These are phyloP conservation scores for Lycia hirtaria DNA, from an alignment of 2,888 invertebrate genomes.

Conservation along the genomic window DNA sequence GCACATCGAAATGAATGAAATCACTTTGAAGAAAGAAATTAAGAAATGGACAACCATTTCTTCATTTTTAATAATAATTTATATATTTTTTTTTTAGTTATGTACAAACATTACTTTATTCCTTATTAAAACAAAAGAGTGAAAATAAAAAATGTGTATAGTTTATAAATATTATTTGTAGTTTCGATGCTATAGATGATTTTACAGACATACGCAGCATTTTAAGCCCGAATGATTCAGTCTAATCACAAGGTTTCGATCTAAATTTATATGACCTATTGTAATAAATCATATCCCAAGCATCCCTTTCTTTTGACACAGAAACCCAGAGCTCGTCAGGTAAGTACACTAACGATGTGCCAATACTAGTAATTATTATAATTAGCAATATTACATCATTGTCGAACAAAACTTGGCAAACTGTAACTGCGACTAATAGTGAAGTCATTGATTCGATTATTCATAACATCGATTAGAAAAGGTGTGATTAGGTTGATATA, in stretches of 20 bases:
- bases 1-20: no score
- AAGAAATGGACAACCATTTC: no score
- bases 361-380: conserved; percentile 15
- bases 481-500: background rate
- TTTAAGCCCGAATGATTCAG: background rate
- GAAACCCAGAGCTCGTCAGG: conserved; percentile 1
- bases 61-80: no score
- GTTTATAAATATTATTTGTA: no score
- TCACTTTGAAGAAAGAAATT: no score
- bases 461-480: conserved; percentile 8
- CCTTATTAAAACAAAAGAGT: no score
- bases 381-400: conserved; percentile 17
- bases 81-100: no score
- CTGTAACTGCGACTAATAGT: conserved; percentile 21
- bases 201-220: background rate
- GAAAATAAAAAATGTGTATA: no score
- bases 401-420: conserved; percentile 23
- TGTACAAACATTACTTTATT: no score
- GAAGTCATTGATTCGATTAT: conserved; percentile 27
- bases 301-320: conserved; percentile 20
- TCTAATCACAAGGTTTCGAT: conserved; percentile 12
- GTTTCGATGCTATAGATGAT: no score
- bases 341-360: conserved; percentile 17
- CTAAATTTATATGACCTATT: conserved; percentile 11
- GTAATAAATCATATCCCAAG: conserved; percentile 3